phyloP scores from a whole-genome alignment of 2,113 vertebrate species.

The Anolis carolinensis region DNA sequence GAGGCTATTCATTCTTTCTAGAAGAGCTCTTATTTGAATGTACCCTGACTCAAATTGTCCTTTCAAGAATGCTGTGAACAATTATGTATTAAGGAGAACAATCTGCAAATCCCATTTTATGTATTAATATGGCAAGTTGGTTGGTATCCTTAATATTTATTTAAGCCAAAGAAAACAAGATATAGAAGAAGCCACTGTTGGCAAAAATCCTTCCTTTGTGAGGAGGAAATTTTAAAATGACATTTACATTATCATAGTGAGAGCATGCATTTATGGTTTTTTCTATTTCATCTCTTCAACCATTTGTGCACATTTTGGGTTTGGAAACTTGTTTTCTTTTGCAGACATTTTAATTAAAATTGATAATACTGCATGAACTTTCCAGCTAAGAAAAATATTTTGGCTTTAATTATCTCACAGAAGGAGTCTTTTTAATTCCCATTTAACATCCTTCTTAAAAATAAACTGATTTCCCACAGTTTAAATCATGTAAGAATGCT shows the following conservation, averaged over 20 bases:
- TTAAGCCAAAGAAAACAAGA: slow-evolving; percentile 8
- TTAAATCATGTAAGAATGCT: slow-evolving; percentile 5
- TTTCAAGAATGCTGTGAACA: background rate
- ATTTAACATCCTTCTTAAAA: slow-evolving; percentile 29
- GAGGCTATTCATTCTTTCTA: background rate
- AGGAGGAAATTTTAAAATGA: slow-evolving; percentile 13
- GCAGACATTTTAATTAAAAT: slow-evolving; percentile 15
- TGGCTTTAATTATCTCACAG: slow-evolving; percentile 13
- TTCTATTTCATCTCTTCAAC: background rate
- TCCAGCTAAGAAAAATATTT: slow-evolving; percentile 12
- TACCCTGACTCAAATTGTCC: background rate
- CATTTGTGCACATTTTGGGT: background rate
- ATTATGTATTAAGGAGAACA: background rate
- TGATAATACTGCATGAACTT: slow-evolving; percentile 16
- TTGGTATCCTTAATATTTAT: slow-evolving; percentile 27
- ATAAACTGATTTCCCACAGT: slow-evolving; percentile 13
- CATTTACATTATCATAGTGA: background rate
- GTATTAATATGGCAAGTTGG: background rate
- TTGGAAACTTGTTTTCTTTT: background rate
- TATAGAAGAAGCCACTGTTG: slow-evolving; percentile 26
- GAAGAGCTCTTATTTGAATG: background rate
- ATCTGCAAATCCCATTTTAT: background rate
- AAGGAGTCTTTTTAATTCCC: slow-evolving; percentile 7
- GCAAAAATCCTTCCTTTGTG: slow-evolving; percentile 19
- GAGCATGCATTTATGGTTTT: background rate